A percentile compares a stretch with the other conserved stretches of the same genome.
These are phyloP conservation scores for Brachionus asplanchnoidis DNA, from an alignment of 1,140 invertebrate genomes.

Conservation along the genomic window DNA sequence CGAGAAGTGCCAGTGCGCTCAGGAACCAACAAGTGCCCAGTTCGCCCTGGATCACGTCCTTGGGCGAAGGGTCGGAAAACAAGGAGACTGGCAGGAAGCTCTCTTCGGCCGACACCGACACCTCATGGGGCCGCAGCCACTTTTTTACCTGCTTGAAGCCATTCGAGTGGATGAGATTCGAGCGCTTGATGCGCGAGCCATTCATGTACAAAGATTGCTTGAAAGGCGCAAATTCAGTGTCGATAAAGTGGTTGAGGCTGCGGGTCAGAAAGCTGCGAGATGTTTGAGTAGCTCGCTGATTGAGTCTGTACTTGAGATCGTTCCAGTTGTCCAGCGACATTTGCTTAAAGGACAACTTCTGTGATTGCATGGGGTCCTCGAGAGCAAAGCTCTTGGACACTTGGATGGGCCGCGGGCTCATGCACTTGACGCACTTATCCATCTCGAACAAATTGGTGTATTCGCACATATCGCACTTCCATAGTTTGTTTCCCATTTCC, in stretches of 20 bases:
- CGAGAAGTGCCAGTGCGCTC: constrained; percentile 82
- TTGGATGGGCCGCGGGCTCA: not conserved
- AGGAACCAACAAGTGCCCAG: constrained; percentile 40
- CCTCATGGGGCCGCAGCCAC: constrained; percentile 16
- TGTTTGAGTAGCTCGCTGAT: not conserved
- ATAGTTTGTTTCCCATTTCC: constrained; percentile 27
- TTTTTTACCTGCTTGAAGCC: constrained; percentile 34
- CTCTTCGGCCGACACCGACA: not conserved
- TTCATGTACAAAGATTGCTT: constrained; percentile 33
- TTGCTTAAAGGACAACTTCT: not conserved
- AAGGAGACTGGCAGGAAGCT: not conserved
- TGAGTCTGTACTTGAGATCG: not conserved
- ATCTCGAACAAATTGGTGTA: not conserved
- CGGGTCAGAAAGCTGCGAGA: not conserved
- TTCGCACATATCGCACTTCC: constrained; percentile 19
- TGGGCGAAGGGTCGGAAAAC: constrained; percentile 23
- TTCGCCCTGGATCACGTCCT: constrained; percentile 40
- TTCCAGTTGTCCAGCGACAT: constrained; percentile 3
- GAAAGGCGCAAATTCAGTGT: constrained; percentile 17
- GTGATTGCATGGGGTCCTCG: not conserved
- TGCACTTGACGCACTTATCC: not conserved
- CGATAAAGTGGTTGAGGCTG: constrained; percentile 7
- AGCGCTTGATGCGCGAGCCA: not conserved
- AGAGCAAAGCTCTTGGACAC: not conserved
- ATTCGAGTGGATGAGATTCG: constrained; percentile 23